Evolutionary conservation across 35 echinoderm and acorn worm species (phyloP).

Genomic region (Holothuria glaberrima): DNA sequence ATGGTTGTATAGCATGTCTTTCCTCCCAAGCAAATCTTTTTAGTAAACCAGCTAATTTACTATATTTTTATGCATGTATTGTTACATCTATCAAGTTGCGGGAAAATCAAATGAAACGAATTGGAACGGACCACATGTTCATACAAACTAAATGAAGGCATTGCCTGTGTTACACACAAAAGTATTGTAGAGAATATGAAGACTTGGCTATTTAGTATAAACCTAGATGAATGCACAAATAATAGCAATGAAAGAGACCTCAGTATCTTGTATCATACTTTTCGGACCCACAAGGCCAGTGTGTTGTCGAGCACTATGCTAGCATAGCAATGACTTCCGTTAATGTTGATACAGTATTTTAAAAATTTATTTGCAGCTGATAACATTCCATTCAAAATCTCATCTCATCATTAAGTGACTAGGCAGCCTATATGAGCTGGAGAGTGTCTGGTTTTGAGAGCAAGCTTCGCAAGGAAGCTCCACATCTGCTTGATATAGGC

Average conservation of each 20-base stretch:
- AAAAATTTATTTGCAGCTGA: constrained; percentile 25
- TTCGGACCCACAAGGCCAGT: neutral
- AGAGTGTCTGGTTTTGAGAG: constrained; percentile 56
- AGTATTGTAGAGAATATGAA: too few relatives aligned
- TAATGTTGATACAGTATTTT: constrained; percentile 49
- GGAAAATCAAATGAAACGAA: too few relatives aligned
- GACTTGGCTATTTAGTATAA: neutral
- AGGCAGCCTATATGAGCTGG: constrained; percentile 51
- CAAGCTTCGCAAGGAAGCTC: constrained; percentile 32
- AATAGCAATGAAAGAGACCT: neutral
- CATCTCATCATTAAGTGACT: constrained; percentile 50
- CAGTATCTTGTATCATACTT: neutral
- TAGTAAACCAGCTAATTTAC: too few relatives aligned
- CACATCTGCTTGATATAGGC: constrained; percentile 26
- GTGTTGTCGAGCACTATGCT: constrained; percentile 41
- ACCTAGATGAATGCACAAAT: neutral
- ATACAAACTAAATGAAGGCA: too few relatives aligned
- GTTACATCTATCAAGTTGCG: too few relatives aligned
- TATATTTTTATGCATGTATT: too few relatives aligned
- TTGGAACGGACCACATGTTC: too few relatives aligned
- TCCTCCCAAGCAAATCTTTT: too few relatives aligned
- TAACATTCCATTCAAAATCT: constrained; percentile 58
- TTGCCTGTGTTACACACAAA: too few relatives aligned
- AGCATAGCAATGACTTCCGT: constrained; percentile 12
- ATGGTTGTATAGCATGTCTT: too few relatives aligned